Evolutionary conservation across 2,888 invertebrate genomes (phyloP).

Genomic region (Punctoribates punctum): DNA sequence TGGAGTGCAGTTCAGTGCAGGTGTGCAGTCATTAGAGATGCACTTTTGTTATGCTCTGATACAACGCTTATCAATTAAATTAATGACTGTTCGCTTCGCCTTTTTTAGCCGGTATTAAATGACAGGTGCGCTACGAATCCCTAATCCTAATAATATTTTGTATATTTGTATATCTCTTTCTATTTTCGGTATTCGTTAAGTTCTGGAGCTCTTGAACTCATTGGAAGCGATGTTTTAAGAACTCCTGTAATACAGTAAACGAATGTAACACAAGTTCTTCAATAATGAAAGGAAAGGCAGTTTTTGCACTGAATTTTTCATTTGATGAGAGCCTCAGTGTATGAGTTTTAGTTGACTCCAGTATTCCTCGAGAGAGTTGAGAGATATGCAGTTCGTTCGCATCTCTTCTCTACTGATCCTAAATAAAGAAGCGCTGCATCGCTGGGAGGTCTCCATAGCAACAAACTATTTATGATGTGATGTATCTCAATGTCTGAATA

Average conservation of each 20-base stretch:
- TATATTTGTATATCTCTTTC: not conserved
- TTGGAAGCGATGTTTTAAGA: not conserved
- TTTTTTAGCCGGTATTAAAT: slow-evolving; percentile 5
- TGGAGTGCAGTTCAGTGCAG: slow-evolving; percentile 10
- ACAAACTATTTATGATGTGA: slow-evolving; percentile 23
- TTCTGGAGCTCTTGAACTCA: not conserved
- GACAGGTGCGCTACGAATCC: slow-evolving; percentile 14
- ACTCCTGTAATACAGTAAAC: not conserved
- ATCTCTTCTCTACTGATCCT: not conserved
- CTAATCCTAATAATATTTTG: slow-evolving; percentile 4
- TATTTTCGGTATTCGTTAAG: not conserved
- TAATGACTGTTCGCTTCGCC: slow-evolving; percentile 6
- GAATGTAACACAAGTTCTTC: not conserved
- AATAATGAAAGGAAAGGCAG: not conserved
- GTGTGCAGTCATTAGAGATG: slow-evolving; percentile 21
- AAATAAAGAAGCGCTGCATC: slow-evolving; percentile 20
- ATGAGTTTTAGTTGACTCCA: not conserved
- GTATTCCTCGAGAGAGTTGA: slow-evolving; percentile 4
- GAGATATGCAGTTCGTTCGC: slow-evolving; percentile 2
- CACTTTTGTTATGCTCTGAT: slow-evolving; percentile 21
- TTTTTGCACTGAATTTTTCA: not conserved
- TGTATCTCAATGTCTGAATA: not conserved
- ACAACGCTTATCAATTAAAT: slow-evolving; percentile 21
- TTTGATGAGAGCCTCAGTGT: not conserved
- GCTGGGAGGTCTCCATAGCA: not conserved